Conservation (phyloP, 2,113 vertebrate species). For the Clarias macrocephalus region DNA sequence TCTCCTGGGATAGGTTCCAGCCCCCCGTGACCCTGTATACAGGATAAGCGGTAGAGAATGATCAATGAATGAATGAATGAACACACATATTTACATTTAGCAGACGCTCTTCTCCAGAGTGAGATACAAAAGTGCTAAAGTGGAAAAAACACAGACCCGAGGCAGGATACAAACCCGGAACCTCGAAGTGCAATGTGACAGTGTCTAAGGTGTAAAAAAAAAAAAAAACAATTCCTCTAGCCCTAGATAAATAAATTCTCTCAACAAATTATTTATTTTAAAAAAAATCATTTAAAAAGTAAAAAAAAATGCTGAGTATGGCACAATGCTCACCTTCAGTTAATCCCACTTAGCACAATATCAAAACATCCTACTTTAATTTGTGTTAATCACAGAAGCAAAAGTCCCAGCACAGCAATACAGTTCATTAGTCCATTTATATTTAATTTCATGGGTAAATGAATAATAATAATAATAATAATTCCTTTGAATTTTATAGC, state of each 20-base stretch:
- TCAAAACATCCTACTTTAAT: background rate
- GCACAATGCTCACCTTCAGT: background rate
- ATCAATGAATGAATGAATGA: no score
- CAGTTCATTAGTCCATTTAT: background rate
- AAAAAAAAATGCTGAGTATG: background rate
- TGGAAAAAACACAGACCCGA: no score
- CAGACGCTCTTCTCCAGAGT: no score
- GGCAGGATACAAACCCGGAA: no score
- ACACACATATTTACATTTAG: no score
- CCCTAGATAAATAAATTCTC: background rate
- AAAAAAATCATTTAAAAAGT: background rate
- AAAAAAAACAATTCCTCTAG: background rate
- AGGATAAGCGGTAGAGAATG: no score
- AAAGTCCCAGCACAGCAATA: background rate
- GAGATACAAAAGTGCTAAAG: no score
- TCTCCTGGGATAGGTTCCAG: no score
- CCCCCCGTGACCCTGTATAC: no score
- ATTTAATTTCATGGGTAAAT: constrained; percentile 13
- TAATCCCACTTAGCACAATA: background rate
- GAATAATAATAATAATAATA: background rate
- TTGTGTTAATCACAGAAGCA: background rate
- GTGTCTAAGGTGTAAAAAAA: background rate
- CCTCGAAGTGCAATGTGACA: no score
- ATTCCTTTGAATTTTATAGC: background rate
- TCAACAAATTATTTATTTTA: background rate